Evolutionary conservation across 2,888 invertebrate species (phyloP).

Genomic region (Eristalis arbustorum): DNA sequence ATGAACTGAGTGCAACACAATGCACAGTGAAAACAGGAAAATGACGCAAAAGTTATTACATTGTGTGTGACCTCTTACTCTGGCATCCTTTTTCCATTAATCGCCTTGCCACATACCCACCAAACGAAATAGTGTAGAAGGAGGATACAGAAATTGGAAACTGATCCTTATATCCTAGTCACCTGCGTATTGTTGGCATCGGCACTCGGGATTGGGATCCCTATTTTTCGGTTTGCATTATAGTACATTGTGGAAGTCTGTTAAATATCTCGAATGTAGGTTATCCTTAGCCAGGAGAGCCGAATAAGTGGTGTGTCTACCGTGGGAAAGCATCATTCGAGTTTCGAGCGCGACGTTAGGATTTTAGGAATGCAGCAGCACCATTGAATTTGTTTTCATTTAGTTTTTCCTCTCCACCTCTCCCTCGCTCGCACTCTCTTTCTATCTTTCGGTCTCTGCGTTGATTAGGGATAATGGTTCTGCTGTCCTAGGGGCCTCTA

Average conservation of each 20-base stretch:
- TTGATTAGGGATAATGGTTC: conserved; percentile 69
- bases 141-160: conserved; percentile 60
- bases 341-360: conserved; percentile 48
- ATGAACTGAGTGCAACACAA: conserved; percentile 46
- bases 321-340: conserved; percentile 61
- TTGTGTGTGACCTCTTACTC: conserved; percentile 58
- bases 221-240: conserved; percentile 2
- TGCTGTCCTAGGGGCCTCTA: conserved; percentile 59
- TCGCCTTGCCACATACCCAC: conserved; percentile 33
- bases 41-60: conserved; percentile 69
- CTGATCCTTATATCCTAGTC: conserved; percentile 68
- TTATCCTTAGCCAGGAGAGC: conserved; percentile 45
- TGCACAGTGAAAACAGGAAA: conserved; percentile 55
- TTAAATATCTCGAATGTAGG: conserved; percentile 62
- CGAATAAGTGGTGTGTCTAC: conserved; percentile 27
- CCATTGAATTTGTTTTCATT: conserved; percentile 67
- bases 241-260: conserved; percentile 59
- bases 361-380: conserved; percentile 67
- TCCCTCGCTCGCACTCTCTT: neutral
- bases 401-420: conserved; percentile 54
- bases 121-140: conserved; percentile 23
- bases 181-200: conserved; percentile 65
- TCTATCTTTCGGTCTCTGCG: conserved; percentile 23
- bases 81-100: conserved; percentile 58
- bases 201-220: conserved; percentile 51